Percentiles rank a stretch among this genome's conserved stretches.
Conservation (phyloP, 2,113 vertebrate genomes). For the Lota lota region DNA sequence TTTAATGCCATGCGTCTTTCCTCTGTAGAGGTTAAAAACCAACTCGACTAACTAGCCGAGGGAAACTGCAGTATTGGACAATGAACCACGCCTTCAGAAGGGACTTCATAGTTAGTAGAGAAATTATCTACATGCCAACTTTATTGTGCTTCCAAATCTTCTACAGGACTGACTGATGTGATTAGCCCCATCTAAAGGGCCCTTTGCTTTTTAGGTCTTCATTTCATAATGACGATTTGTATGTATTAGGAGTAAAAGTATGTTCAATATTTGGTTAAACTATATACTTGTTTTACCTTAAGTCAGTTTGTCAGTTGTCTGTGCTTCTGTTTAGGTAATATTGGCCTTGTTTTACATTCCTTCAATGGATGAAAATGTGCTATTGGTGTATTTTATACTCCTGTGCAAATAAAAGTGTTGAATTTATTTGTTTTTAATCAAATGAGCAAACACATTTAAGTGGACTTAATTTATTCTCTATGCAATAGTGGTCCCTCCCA, state of each 20-base stretch:
- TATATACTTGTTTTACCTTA: background rate
- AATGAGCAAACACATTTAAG: background rate
- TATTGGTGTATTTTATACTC: slow-evolving; percentile 72
- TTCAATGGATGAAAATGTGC: slow-evolving; percentile 35
- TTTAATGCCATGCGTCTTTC: slow-evolving; percentile 38
- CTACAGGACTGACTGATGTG: slow-evolving; percentile 35
- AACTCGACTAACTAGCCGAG: slow-evolving; percentile 21
- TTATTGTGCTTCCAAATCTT: slow-evolving; percentile 69
- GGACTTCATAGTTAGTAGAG: slow-evolving; percentile 6
- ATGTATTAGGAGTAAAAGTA: no score
- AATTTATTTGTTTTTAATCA: slow-evolving; percentile 29
- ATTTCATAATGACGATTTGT: background rate
- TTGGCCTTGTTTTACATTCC: slow-evolving; percentile 24
- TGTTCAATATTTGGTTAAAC: no score
- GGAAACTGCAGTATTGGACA: background rate
- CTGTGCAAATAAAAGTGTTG: slow-evolving; percentile 72
- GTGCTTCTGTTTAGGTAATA: slow-evolving; percentile 33
- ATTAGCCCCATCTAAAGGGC: slow-evolving; percentile 13
- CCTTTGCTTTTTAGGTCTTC: slow-evolving; percentile 21
- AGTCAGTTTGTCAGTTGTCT: slow-evolving; percentile 20
- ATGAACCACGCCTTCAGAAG: background rate
- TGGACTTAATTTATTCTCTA: slow-evolving; percentile 42
- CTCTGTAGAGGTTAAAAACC: slow-evolving; percentile 51
- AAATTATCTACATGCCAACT: slow-evolving; percentile 7
- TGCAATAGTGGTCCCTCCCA: slow-evolving; percentile 52